Base-by-base conservation (phyloP, 2,888 invertebrate genomes). In the Folsomia manolachei region DNA sequence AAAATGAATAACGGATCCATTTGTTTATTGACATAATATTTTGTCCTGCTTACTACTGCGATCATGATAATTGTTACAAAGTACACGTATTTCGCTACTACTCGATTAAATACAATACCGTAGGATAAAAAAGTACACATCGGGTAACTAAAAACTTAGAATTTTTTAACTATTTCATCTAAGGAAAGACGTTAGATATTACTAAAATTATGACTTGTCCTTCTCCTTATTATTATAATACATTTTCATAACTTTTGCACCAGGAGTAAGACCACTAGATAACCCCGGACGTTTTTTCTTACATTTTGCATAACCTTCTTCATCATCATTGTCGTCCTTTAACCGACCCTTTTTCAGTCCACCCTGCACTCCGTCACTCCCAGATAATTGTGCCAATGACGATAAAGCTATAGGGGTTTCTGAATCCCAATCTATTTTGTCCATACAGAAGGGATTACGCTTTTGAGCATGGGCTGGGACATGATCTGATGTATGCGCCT, bases 201-300 rank as follows among this genome's bases (percentile, higher is more conserved):
- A 7, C n/a, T 60, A 60, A 4, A 19, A 19, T 60, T n/a, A 9
- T 60, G 14, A 51, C 11, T 51, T 11, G 9, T 60, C 23, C 60
- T 60, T 60, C n/a, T 63, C 19, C 27, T 64, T 64, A 26, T 9
- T n/a, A 14, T 70, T 73, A 27, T 60, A 18, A n/a, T 69, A 60
- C 19, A 52, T 19, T 61, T 14, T 75, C 77, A 71, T 73, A 23
- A 67, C 71, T 51, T 68, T 68, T 27, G 56, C 60, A 23, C 60
- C 25, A 2, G 68, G 68, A 60, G 19, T 19, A 56, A 69, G 18
- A 25, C 27, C 19, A 27, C 62, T 18, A n/a, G 18, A 26, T 27
- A 27, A 39, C 56, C 18, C 65, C 7, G 53, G 52, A 21, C 67
- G 70, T 77, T 84, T 86, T 69, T 84, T 83, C 60, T 85, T 86